Evolutionary conservation across 2,888 invertebrate genomes (phyloP).

Genomic region (Lasioglossum vierecki): DNA sequence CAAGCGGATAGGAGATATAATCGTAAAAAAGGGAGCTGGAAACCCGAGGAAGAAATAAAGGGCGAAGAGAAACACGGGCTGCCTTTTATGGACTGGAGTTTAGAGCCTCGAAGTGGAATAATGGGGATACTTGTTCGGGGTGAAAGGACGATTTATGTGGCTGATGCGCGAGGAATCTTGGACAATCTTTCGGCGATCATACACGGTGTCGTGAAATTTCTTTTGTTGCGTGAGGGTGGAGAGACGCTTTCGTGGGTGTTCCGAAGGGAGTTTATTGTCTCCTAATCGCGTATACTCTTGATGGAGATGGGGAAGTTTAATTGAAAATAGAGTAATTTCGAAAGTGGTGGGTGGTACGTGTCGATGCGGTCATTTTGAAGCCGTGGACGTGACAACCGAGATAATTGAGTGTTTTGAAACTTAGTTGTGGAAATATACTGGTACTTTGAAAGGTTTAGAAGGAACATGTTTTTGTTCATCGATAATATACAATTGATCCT

Average conservation of each 20-base stretch:
- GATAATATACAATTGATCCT: too few species aligned
- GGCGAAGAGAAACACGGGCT: conserved; percentile 25
- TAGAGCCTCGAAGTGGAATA: conserved; percentile 35
- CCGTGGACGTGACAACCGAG: background rate
- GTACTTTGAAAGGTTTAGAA: background rate
- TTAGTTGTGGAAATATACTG: background rate
- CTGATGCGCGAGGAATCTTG: conserved; percentile 9
- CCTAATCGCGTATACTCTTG: background rate
- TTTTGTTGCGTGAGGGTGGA: background rate
- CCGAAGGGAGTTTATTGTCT: background rate
- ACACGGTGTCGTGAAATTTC: background rate
- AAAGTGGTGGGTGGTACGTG: background rate
- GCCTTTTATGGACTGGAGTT: conserved; percentile 49
- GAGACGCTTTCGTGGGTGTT: background rate
- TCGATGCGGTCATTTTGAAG: background rate
- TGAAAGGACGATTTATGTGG: conserved; percentile 3
- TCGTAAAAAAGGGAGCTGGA: conserved; percentile 38
- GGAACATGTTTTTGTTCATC: too few species aligned
- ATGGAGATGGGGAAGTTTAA: background rate
- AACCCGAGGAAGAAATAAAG: conserved; percentile 38
- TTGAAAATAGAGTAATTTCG: too few species aligned
- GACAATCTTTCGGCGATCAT: background rate
- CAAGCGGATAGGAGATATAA: conserved; percentile 22
- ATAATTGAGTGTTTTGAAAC: background rate
- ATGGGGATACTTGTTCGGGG: conserved; percentile 28